Percentiles rank a stretch among this genome's conserved stretches.
These are phyloP conservation scores for Serilophus lunatus DNA, from an alignment of 2,113 vertebrate genomes.

Conservation along the genomic window DNA sequence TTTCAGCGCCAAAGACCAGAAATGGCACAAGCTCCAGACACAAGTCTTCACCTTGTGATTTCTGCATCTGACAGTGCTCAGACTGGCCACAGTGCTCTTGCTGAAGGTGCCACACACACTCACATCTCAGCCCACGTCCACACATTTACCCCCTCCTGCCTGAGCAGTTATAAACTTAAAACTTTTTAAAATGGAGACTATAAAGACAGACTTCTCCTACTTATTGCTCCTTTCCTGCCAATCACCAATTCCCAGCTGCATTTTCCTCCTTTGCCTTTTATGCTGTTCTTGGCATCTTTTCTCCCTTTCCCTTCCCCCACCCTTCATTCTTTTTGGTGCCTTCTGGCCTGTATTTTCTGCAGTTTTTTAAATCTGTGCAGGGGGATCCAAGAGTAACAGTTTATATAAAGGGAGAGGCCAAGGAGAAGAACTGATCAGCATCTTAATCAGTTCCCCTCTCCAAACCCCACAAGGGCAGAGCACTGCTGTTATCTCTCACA, in stretches of 20 bases:
- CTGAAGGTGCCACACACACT: fast-evolving
- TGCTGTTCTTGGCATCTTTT: conserved; percentile 39
- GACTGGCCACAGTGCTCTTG: fast-evolving
- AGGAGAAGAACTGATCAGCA: conserved; percentile 17
- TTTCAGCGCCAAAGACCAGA: not conserved
- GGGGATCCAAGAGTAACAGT: conserved; percentile 48
- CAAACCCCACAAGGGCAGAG: not conserved
- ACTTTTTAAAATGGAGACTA: not conserved
- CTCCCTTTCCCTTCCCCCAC: not conserved
- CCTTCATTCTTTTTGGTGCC: not conserved
- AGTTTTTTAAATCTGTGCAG: not conserved
- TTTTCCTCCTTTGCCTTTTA: conserved; percentile 2
- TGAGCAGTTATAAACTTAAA: not conserved
- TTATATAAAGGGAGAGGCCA: conserved; percentile 23
- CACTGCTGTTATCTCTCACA: not conserved
- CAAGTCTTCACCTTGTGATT: not conserved
- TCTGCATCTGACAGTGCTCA: not conserved
- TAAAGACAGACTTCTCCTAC: not conserved
- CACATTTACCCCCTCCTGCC: not conserved
- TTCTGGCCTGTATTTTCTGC: conserved; percentile 39
- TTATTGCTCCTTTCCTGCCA: not conserved
- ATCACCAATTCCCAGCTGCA: not conserved
- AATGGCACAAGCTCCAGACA: not conserved
- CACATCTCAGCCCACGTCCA: not conserved
- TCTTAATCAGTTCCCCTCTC: conserved; percentile 8